These are phyloP conservation scores for Gorsachius magnificus DNA, from an alignment of 2,797 vertebrate species.

Conservation along the genomic window DNA sequence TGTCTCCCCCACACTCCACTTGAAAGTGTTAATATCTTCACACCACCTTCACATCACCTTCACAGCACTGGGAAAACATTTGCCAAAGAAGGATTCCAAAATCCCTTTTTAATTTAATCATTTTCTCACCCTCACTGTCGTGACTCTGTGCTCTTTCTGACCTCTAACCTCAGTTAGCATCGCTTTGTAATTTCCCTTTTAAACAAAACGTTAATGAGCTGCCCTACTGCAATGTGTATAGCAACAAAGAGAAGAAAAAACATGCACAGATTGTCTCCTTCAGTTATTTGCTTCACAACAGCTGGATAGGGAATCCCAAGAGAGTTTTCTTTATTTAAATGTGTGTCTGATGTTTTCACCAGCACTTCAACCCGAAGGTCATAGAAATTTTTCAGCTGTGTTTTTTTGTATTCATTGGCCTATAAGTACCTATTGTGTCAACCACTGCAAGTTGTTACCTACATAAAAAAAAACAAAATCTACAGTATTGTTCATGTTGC, in stretches of 20 bases:
- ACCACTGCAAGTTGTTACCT: not conserved
- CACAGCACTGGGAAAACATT: not conserved
- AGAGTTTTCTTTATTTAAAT: not conserved
- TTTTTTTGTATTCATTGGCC: not conserved
- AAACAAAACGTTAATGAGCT: not conserved
- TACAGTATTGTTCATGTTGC: not conserved
- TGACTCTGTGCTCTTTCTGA: not conserved
- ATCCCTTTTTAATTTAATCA: not conserved
- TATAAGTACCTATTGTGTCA: not conserved
- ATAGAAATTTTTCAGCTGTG: not conserved
- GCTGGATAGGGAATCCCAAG: not conserved
- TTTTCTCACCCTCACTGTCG: not conserved
- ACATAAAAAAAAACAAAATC: not conserved
- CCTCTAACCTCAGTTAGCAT: not conserved
- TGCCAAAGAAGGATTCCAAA: not conserved
- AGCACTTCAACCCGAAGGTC: not conserved
- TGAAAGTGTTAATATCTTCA: not conserved
- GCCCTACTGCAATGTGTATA: not conserved
- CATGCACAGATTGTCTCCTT: not conserved
- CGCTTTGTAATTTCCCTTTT: not conserved
- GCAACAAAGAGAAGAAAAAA: not conserved
- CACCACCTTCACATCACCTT: not conserved
- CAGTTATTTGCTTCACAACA: not conserved
- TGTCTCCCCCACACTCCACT: not conserved
- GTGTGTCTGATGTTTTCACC: not conserved